phyloP scores from a whole-genome alignment of 1,140 invertebrate species.

The Ericerus pela region DNA sequence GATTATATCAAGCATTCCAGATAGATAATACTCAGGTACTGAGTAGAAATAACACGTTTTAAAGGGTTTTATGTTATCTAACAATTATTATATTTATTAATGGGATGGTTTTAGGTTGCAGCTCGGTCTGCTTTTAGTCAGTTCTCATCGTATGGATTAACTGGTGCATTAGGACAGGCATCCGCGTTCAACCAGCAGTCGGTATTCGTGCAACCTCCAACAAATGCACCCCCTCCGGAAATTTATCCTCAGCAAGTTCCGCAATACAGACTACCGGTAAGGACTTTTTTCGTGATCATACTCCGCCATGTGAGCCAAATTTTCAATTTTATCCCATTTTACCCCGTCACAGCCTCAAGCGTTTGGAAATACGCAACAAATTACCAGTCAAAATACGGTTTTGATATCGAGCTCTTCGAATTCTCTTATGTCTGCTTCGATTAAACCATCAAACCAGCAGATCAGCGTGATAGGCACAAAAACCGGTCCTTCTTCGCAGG shows the following conservation, averaged over 20 bases:
- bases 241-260: slow-evolving; percentile 63
- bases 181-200: slow-evolving; percentile 40
- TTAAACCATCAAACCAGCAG: slow-evolving; percentile 67
- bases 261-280: slow-evolving; percentile 49
- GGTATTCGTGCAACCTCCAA: slow-evolving; percentile 34
- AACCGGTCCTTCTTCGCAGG: slow-evolving; percentile 24
- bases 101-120: slow-evolving; percentile 30
- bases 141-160: slow-evolving; percentile 41
- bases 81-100: too few relatives aligned
- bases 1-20: slow-evolving; percentile 36
- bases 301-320: too few relatives aligned
- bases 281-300: too few relatives aligned
- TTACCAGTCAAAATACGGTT: slow-evolving; percentile 69
- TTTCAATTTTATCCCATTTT: not conserved
- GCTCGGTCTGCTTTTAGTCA: slow-evolving; percentile 46
- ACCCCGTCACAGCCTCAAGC: not conserved
- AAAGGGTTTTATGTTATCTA: too few relatives aligned
- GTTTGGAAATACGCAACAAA: slow-evolving; percentile 37
- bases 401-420: slow-evolving; percentile 75
- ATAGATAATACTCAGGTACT: slow-evolving; percentile 15
- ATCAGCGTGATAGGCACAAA: slow-evolving; percentile 66
- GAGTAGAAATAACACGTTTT: not conserved
- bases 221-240: slow-evolving; percentile 44
- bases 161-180: slow-evolving; percentile 29
- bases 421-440: slow-evolving; percentile 74